Base-by-base conservation (phyloP, 1,140 invertebrate species). In the Zaprionus ghesquierei region DNA sequence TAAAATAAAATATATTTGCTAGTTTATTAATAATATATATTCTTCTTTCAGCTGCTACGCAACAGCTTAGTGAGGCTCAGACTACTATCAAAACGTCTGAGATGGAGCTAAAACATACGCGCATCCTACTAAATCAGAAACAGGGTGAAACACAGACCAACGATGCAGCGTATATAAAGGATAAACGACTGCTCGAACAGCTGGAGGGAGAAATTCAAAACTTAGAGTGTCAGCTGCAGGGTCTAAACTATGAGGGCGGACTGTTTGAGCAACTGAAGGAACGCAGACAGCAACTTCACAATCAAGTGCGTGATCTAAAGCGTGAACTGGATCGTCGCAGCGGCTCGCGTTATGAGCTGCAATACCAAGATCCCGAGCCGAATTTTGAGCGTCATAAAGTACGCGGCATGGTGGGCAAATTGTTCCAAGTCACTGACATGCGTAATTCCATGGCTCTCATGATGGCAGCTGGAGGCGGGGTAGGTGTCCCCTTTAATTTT, bases 391-490 rank as follows among this genome's bases (percentile, higher is more conserved):
- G 94, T 5, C 91, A 92, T 0, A 93, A 94, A 68, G 96, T 99
- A 0, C 94, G 95, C 81, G 98, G 98, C 25, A 93, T 97, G 15
- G 95, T 98, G 3, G 95, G 95, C 70, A 93, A 95, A 66, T 92
- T 98, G 35, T 95, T 99, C 20, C 94, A 94, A 56, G 93, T 98
- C 0, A 95, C 94, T 60, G 95, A 99, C 92, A 92, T 93, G n/a
- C 92, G 90, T 31, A 94, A 95, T 90, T 95, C 95, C 22, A 95
- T 95, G 68, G 98, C 98, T 13, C 92, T 99, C 27, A 97, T 98
- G 90, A 95, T 96, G 23, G 95, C 95, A 25, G 97, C 96, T 27
- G 97, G 97, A n/a, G 96, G 96, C 66, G 95, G 94, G 93, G 96
- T 98, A 92, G 92, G 92, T 92, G 49, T n/a, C n/a, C n/a, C 29